A percentile compares a stretch with the other conserved stretches of the same genome.
phyloP scores from a whole-genome alignment of 2,888 invertebrate species.

The Morpho deidamia region DNA sequence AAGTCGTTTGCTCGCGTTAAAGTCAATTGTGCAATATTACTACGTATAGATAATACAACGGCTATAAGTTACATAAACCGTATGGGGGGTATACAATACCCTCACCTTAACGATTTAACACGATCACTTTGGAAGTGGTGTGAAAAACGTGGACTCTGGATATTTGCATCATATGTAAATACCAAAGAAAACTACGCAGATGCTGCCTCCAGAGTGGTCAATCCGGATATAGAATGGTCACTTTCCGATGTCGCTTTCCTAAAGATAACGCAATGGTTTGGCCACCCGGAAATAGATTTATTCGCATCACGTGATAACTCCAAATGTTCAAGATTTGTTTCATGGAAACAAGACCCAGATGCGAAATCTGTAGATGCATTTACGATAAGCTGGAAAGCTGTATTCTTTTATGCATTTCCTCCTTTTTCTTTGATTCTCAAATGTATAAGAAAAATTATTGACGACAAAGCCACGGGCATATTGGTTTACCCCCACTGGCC shows the following conservation, averaged over 20 bases:
- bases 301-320: slow-evolving; percentile 19
- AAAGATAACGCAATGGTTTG: slow-evolving; percentile 9
- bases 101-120: slow-evolving; percentile 18
- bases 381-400: slow-evolving; percentile 15
- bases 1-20: slow-evolving; percentile 2
- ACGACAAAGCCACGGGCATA: slow-evolving; percentile 26
- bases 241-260: slow-evolving; percentile 18
- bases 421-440: slow-evolving; percentile 16
- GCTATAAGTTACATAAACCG: slow-evolving; percentile 16
- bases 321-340: slow-evolving; percentile 16
- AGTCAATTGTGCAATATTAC: slow-evolving; percentile 8
- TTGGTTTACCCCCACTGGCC: slow-evolving; percentile 28
- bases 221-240: slow-evolving; percentile 26
- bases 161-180: slow-evolving; percentile 37
- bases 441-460: slow-evolving; percentile 21
- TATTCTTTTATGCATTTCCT: slow-evolving; percentile 25
- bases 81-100: slow-evolving; percentile 22
- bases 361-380: slow-evolving; percentile 15
- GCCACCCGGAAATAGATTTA: slow-evolving; percentile 20
- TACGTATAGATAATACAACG: slow-evolving; percentile 17
- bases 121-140: slow-evolving; percentile 28
- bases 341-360: slow-evolving; percentile 22
- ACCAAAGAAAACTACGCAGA: slow-evolving; percentile 33
- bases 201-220: slow-evolving; percentile 23
- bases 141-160: slow-evolving; percentile 24